Conservation (phyloP, 2,797 vertebrate species). For the Coranthus polyacanthus region DNA sequence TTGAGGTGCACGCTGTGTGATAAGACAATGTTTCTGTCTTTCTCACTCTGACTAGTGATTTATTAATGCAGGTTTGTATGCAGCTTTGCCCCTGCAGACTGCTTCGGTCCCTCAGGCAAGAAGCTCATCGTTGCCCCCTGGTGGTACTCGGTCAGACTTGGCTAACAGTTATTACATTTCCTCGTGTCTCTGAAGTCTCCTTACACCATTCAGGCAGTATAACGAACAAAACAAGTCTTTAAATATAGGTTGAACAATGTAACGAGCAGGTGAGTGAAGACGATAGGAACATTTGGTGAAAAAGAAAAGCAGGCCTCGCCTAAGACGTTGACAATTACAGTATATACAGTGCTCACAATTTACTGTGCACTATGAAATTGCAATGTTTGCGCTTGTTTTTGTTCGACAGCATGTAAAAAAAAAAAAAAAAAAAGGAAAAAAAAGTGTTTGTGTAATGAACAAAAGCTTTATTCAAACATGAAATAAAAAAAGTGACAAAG, state of each 20-base stretch:
- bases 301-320: too few species aligned
- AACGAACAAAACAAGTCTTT: background rate
- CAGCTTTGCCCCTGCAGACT: conserved; percentile 68
- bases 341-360: too few species aligned
- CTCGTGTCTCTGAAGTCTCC: too few species aligned
- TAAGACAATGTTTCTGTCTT: conserved; percentile 59
- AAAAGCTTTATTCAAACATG: conserved; percentile 83
- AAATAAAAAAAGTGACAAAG: conserved; percentile 68
- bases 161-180: too few species aligned
- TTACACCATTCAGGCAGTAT: conserved; percentile 15
- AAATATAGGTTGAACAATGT: conserved; percentile 12
- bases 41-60: conserved; percentile 73
- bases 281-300: too few species aligned
- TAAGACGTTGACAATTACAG: too few species aligned
- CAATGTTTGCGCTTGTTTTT: too few species aligned
- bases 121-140: conserved; percentile 78
- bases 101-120: conserved; percentile 52
- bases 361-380: too few species aligned
- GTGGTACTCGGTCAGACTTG: conserved; percentile 63
- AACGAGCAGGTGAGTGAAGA: conserved; percentile 13
- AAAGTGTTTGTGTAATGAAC: conserved; percentile 60
- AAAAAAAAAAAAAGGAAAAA: background rate
- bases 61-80: conserved; percentile 84
- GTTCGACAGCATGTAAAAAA: too few species aligned
- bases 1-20: conserved; percentile 27